Evolutionary conservation across 2,888 invertebrate species (phyloP), one percentile per base, ranked within the genome.

Genomic region (Scaptomyza parva): DNA sequence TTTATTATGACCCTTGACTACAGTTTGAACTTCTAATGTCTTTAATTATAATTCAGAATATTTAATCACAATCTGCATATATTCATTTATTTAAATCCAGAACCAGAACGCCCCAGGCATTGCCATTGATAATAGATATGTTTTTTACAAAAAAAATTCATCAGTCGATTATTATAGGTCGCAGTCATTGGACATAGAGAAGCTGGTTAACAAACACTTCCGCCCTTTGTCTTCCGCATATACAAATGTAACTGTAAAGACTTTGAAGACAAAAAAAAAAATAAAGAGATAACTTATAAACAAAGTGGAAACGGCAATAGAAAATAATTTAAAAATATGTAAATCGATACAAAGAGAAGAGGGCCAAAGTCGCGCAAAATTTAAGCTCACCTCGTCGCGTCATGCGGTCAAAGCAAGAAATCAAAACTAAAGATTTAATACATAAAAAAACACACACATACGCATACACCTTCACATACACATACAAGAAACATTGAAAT

Each of bases 311-410:
- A 47, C 22, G 43, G 47, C 53, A 40, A 45, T 35, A 57, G 45
- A 60, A 57, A 65, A 67, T 68, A 80, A 83, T 77, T 75, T n/a
- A n/a, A 83, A 80, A 68, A 65, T 84, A 81, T 81, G 84, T 81
- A 81, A 84, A 81, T 81, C 64, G 68, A 81, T 67, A 70, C 81
- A 81, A 69, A 80, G 63, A 17, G 51, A 77, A 79, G 75, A 83
- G 80, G 81, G 81, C 81, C 81, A 81, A 81, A 84, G 81, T 78
- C 78, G 78, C 84, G 76, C 84, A 50, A 81, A 84, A 73, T 57
- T 65, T 48, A 20, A 65, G 59, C 45, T 70, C 75, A 75, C 63
- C 70, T 75, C 74, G 74, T 40, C 52, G 69, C 52, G 66, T 61
- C 71, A 60, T 59, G 54, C 47, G 24, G 18, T 12, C 18, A 47